Conservation (phyloP, 2,888 invertebrate species). For the Cylindroiulus punctatus region DNA sequence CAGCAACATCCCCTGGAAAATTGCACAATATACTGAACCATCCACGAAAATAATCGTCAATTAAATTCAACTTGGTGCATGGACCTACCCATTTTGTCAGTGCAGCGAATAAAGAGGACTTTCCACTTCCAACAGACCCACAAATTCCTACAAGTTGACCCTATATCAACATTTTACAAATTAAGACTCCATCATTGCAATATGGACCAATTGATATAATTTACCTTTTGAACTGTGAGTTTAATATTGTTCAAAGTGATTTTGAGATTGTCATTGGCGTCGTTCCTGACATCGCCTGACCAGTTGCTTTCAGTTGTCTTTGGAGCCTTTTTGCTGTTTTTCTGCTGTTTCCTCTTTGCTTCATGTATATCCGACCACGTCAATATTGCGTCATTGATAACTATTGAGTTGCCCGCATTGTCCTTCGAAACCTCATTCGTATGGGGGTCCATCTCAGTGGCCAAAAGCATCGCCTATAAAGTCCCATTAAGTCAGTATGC, state of each 20-base stretch:
- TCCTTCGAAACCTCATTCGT: not conserved
- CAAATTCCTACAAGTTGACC: constrained; percentile 71
- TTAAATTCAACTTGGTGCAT: not conserved
- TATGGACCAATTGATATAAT: not conserved
- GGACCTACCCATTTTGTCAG: constrained; percentile 69
- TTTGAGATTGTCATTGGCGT: not conserved
- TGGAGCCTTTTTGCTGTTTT: not conserved
- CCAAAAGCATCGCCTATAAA: not conserved
- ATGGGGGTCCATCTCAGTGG: not conserved
- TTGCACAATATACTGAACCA: too few relatives aligned
- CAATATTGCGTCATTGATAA: not conserved
- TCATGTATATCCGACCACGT: not conserved
- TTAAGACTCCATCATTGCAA: too few relatives aligned
- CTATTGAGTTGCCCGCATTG: not conserved
- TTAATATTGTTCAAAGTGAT: constrained; percentile 23
- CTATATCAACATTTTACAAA: constrained; percentile 62
- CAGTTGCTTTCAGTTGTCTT: not conserved
- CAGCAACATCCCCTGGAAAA: constrained; percentile 55
- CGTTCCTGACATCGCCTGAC: not conserved
- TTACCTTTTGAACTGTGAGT: constrained; percentile 44
- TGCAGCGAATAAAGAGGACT: constrained; percentile 70
- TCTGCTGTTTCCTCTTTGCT: not conserved
- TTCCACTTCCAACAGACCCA: constrained; percentile 72
- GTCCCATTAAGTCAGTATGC: too few relatives aligned
- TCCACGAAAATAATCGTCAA: too few relatives aligned